phyloP scores from a whole-genome alignment of 2,888 invertebrate genomes.

The Sphaeridia pumilis region DNA sequence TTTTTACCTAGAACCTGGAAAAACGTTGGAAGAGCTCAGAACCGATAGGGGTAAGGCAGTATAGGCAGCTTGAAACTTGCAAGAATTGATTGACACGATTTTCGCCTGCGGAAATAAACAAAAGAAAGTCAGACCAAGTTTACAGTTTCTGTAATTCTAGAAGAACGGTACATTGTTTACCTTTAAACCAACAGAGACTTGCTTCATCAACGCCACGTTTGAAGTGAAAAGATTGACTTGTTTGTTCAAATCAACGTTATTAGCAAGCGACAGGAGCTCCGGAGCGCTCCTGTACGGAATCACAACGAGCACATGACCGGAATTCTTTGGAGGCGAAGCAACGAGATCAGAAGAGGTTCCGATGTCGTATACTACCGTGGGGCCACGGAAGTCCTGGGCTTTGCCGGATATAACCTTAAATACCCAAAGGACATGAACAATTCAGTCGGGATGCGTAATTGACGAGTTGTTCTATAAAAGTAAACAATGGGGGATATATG shows the following conservation, averaged over 20 bases:
- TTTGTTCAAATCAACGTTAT: slow-evolving; percentile 22
- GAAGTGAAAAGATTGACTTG: slow-evolving; percentile 17
- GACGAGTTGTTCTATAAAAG: not conserved
- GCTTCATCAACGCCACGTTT: slow-evolving; percentile 12
- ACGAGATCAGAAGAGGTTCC: slow-evolving; percentile 26
- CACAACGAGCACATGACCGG: slow-evolving; percentile 24
- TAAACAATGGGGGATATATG: not conserved
- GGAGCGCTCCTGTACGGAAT: slow-evolving; percentile 24
- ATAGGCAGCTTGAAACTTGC: too few relatives aligned
- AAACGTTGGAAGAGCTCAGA: too few relatives aligned
- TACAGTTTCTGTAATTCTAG: too few relatives aligned
- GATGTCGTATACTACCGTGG: slow-evolving; percentile 25
- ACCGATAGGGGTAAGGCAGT: too few relatives aligned
- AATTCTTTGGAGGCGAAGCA: slow-evolving; percentile 10
- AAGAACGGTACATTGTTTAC: slow-evolving; percentile 6
- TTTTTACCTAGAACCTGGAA: too few relatives aligned
- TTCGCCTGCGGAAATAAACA: too few relatives aligned
- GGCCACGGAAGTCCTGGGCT: slow-evolving; percentile 9
- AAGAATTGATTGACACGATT: too few relatives aligned
- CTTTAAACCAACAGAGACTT: slow-evolving; percentile 12
- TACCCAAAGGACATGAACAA: not conserved
- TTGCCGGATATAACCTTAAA: slow-evolving; percentile 1
- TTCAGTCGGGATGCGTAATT: not conserved
- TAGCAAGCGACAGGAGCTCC: slow-evolving; percentile 22
- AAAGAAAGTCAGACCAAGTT: too few relatives aligned